phyloP scores from a whole-genome alignment of 1,140 invertebrate species.

The Mactra quadrangularis region DNA sequence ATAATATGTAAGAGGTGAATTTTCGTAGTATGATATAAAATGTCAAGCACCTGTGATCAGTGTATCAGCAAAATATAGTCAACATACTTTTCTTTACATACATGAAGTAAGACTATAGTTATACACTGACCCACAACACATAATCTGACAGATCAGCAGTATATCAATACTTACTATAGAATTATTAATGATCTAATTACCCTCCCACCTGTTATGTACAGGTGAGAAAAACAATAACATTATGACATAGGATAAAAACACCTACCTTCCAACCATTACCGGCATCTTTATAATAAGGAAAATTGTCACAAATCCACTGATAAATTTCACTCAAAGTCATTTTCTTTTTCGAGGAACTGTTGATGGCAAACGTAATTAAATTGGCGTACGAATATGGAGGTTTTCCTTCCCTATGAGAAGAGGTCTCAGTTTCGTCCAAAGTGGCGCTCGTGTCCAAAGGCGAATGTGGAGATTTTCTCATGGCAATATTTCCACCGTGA shows the following conservation, averaged over 20 bases:
- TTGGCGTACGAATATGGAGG: slow-evolving; percentile 89
- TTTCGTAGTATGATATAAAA: too few species aligned
- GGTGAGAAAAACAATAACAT: too few species aligned
- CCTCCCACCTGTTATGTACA: too few species aligned
- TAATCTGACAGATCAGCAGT: too few species aligned
- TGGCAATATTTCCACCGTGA: slow-evolving; percentile 74
- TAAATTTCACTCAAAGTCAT: slow-evolving; percentile 86
- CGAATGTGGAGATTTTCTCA: slow-evolving; percentile 78
- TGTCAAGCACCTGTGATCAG: too few species aligned
- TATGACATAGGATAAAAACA: neutral
- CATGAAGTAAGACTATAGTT: too few species aligned
- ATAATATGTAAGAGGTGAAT: too few species aligned
- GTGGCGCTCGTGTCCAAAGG: slow-evolving; percentile 78
- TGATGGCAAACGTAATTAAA: slow-evolving; percentile 89
- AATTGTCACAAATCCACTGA: slow-evolving; percentile 85
- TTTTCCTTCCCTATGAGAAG: slow-evolving; percentile 84
- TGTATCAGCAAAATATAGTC: too few species aligned
- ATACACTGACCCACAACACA: too few species aligned
- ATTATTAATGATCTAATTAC: too few species aligned
- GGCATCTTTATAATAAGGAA: slow-evolving; percentile 88
- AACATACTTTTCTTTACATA: too few species aligned
- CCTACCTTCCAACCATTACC: slow-evolving; percentile 90
- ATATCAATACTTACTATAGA: too few species aligned
- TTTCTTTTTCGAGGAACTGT: slow-evolving; percentile 86
- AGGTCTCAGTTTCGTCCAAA: slow-evolving; percentile 74